Evolutionary conservation across 2,113 vertebrate species (phyloP).

Genomic region (Leucosticte australis): DNA sequence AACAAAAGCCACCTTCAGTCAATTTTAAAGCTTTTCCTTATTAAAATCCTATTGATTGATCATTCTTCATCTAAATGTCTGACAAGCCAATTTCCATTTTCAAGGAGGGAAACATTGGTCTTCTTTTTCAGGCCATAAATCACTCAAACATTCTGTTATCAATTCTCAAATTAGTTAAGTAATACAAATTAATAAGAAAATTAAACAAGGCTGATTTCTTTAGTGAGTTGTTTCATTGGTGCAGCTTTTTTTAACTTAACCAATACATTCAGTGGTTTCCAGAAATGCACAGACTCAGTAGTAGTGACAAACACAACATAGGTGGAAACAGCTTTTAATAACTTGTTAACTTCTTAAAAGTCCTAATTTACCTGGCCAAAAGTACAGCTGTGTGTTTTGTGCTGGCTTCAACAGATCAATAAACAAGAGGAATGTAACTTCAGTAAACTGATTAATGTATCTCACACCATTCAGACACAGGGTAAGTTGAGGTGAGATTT

Average conservation of each 20-base stretch:
- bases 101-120: background rate
- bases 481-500: background rate
- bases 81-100: constrained; percentile 65
- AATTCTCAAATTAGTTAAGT: constrained; percentile 34
- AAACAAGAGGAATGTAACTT: background rate
- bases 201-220: constrained; percentile 15
- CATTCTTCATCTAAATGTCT: constrained; percentile 57
- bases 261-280: background rate
- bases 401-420: background rate
- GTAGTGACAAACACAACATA: background rate
- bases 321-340: background rate
- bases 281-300: background rate
- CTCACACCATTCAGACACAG: background rate
- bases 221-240: background rate
- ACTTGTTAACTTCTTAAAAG: background rate
- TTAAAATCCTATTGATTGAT: constrained; percentile 66
- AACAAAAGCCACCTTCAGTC: constrained; percentile 62
- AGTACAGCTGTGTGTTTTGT: background rate
- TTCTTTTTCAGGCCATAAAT: constrained; percentile 44
- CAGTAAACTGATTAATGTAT: background rate
- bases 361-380: background rate
- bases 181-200: constrained; percentile 44
- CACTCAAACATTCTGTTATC: constrained; percentile 32
- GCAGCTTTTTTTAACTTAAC: background rate
- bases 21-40: constrained; percentile 56